Evolutionary conservation across 2,888 invertebrate species (phyloP).

Genomic region (Polyommatus iphigenia): DNA sequence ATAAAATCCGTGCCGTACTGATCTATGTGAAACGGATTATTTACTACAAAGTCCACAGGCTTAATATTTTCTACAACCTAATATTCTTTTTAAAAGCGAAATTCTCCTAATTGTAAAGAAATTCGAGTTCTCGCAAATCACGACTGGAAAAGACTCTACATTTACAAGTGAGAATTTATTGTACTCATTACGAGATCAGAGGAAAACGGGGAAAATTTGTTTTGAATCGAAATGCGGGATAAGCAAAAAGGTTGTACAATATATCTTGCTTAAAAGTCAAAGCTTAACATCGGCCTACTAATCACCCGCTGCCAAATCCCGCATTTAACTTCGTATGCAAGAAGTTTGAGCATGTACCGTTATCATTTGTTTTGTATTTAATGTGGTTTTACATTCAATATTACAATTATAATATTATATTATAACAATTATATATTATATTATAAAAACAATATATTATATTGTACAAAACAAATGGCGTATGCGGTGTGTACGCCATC

Average conservation of each 20-base stretch:
- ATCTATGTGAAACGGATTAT: too few relatives aligned
- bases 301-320: background rate
- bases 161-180: background rate
- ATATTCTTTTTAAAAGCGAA: background rate
- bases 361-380: background rate
- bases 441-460: too few relatives aligned
- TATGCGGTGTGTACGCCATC: too few relatives aligned
- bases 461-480: too few relatives aligned
- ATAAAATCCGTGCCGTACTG: too few relatives aligned
- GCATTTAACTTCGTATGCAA: background rate
- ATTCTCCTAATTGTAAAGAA: background rate
- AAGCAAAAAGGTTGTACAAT: constrained; percentile 7
- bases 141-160: background rate
- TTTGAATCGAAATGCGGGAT: background rate
- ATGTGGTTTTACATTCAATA: background rate
- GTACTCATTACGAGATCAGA: background rate
- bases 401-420: too few relatives aligned
- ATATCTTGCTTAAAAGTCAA: constrained; percentile 7
- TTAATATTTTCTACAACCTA: background rate
- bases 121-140: background rate
- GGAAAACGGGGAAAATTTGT: background rate
- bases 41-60: too few relatives aligned
- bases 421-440: too few relatives aligned
- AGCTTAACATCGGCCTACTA: background rate
- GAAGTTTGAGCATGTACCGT: background rate